Percentiles rank a stretch among this genome's conserved stretches.
Conservation (phyloP, 2,888 invertebrate species). For the Catocala fraxini region DNA sequence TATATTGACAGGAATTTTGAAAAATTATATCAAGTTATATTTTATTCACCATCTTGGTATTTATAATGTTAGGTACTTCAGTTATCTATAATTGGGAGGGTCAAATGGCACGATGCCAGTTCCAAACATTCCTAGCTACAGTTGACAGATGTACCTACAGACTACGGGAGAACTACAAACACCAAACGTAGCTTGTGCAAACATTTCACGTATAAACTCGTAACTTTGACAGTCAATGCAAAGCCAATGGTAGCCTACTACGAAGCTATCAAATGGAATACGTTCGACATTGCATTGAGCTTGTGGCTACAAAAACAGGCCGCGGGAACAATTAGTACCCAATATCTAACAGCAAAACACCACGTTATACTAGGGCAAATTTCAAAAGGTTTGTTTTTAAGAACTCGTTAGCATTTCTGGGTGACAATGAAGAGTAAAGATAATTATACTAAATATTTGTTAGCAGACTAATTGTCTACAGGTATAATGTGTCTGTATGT, state of each 20-base stretch:
- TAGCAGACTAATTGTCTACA: conserved; percentile 16
- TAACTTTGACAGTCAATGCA: conserved; percentile 3
- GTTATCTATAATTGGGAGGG: conserved; percentile 30
- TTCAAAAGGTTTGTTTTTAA: neutral
- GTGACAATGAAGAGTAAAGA: neutral
- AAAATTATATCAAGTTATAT: conserved; percentile 6
- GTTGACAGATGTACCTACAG: conserved; percentile 5
- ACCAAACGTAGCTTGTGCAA: neutral
- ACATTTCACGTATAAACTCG: neutral
- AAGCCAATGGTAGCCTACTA: too few relatives aligned
- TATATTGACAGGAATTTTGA: conserved; percentile 1
- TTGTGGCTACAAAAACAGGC: neutral
- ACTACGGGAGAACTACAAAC: conserved; percentile 6
- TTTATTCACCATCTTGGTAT: conserved; percentile 8
- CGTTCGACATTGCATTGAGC: neutral
- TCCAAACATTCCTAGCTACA: conserved; percentile 19
- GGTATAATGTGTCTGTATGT: conserved; percentile 7
- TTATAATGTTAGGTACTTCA: conserved; percentile 24
- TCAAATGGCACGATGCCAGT: conserved; percentile 38
- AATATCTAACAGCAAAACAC: neutral
- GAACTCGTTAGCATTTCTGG: neutral
- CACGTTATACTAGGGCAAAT: neutral
- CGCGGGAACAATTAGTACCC: neutral
- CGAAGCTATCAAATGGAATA: neutral
- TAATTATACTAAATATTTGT: conserved; percentile 10